Evolutionary conservation across 2,797 vertebrate species (phyloP).

Genomic region (Lagorchestes hirsutus): DNA sequence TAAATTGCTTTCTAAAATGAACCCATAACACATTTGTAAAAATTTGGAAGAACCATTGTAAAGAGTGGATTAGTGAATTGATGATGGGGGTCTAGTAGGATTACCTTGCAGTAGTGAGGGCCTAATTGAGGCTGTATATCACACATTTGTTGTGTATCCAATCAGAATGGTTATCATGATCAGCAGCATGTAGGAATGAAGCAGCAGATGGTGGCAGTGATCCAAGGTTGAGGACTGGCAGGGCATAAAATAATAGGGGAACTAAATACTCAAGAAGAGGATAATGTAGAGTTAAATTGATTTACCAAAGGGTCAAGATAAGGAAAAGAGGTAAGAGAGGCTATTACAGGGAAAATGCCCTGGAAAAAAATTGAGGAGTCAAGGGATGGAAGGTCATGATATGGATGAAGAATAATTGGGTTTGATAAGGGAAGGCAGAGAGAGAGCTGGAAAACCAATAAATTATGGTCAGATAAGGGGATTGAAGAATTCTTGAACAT

Average conservation of each 20-base stretch:
- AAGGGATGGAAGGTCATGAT: neutral
- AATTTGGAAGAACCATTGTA: neutral
- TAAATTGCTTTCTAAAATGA: no score
- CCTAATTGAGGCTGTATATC: neutral
- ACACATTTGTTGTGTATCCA: neutral
- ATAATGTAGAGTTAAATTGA: neutral
- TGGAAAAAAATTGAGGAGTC: neutral
- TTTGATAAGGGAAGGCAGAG: neutral
- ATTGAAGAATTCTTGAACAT: neutral
- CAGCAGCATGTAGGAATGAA: neutral
- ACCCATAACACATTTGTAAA: neutral
- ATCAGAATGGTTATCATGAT: neutral
- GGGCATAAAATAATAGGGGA: neutral
- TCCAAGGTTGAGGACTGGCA: neutral
- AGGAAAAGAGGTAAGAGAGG: neutral
- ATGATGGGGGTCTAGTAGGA: neutral
- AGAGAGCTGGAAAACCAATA: neutral
- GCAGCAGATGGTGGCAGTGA: neutral
- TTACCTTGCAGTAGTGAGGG: neutral
- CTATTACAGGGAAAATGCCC: neutral
- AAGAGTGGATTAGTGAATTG: neutral
- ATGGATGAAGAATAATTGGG: neutral
- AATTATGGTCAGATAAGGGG: neutral
- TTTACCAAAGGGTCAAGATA: neutral
- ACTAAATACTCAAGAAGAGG: neutral